Evolutionary conservation across 2,797 vertebrate species (phyloP), one percentile per base, ranked within the genome.

Genomic region (Pseudochaenichthys georgianus): DNA sequence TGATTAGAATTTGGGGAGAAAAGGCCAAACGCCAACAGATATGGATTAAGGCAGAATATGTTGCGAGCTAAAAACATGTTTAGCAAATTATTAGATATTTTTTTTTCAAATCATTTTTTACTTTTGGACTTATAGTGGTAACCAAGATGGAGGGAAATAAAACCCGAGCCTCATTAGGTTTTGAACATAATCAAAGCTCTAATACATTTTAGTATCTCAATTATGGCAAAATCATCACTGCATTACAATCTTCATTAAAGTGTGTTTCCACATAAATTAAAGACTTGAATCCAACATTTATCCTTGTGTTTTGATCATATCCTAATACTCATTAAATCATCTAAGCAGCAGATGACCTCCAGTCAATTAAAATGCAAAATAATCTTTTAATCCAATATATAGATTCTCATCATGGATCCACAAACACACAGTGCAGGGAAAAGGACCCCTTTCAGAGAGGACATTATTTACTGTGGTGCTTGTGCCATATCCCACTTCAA

Each of bases 351-450:
- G 13, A 63, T 15, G 45, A 59, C 51, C 45, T 54, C 21, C 17
- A 60, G 60, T 83, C 62, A 75, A 81, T 84, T 85, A 81, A 77
- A 86, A 84, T 50, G 31, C 64, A 42, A 53, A 47, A 41, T 82
- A 81, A 89, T 87, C 76, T 73, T 83, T 78, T 81, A 75, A 84
- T 84, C 74, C 74, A 81, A 80, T 63, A 78, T 75, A 76, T 74
- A 78, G 74, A 84, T 84, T 80, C 50, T 72, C 70, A 63, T 78
- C 64, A 79, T 78, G 59, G 67, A 85, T 72, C 45, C 53, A 71
- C 52, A 73, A 55, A 75, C 60, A 68, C 77, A 75, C 38, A 61
- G 70, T 31, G 50, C 41, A 57, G 45, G 58, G 57, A 42, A 64
- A 48, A 34, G 15, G 64, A 77, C 60, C 55, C 60, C 46, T 72